Conservation (phyloP, 2,888 invertebrate species). For the Dermolepida albohirtum region DNA sequence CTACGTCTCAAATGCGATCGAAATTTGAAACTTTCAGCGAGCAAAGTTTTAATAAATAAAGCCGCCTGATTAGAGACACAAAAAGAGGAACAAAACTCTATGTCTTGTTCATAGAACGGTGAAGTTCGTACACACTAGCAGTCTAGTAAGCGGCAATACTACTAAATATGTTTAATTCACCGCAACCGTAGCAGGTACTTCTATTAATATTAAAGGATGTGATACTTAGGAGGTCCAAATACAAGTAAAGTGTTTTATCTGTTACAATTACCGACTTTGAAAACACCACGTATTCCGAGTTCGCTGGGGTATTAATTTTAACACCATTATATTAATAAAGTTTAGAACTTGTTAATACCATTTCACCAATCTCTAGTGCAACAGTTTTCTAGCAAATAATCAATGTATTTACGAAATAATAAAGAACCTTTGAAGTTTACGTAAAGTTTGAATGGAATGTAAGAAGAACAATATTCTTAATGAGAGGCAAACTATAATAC, state of each 20-base stretch:
- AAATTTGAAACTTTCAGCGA: background rate
- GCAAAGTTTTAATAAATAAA: constrained; percentile 32
- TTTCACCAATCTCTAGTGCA: constrained; percentile 6
- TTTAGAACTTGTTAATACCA: constrained; percentile 32
- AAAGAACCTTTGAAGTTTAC: too few species aligned
- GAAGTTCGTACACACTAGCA: constrained; percentile 6
- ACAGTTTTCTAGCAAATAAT: constrained; percentile 20
- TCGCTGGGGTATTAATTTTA: constrained; percentile 30
- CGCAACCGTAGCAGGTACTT: too few species aligned
- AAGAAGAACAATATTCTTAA: too few species aligned
- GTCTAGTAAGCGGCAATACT: background rate
- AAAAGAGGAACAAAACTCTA: background rate
- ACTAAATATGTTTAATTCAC: too few species aligned
- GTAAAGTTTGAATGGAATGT: too few species aligned
- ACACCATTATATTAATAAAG: constrained; percentile 39
- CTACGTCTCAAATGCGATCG: too few species aligned
- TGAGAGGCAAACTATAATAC: too few species aligned
- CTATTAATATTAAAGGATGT: background rate
- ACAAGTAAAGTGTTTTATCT: constrained; percentile 14
- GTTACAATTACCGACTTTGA: constrained; percentile 6
- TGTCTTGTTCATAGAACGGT: background rate
- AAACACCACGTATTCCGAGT: background rate
- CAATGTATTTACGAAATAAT: constrained; percentile 3
- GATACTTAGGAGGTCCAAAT: background rate
- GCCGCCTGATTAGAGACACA: constrained; percentile 14